Conservation (phyloP, 2,888 invertebrate species). For the Sturmia bella region DNA sequence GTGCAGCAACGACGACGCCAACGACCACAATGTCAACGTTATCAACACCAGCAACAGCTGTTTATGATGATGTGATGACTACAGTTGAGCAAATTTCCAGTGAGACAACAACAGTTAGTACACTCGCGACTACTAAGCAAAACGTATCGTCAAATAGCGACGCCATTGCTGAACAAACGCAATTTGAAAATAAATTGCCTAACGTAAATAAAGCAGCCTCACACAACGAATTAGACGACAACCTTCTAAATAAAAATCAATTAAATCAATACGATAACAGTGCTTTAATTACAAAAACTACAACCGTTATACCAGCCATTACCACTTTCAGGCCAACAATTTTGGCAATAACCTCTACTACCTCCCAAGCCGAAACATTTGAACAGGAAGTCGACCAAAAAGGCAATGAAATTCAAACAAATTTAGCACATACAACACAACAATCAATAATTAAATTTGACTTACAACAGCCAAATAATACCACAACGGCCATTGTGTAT, state of each 20-base stretch:
- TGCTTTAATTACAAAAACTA: slow-evolving; percentile 51
- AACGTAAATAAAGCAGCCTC: slow-evolving; percentile 55
- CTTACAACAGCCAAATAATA: slow-evolving; percentile 59
- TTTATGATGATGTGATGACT: slow-evolving; percentile 45
- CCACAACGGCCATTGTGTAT: slow-evolving; percentile 59
- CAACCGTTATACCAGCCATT: slow-evolving; percentile 67
- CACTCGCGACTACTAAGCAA: slow-evolving; percentile 74
- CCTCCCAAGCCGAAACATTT: slow-evolving; percentile 55
- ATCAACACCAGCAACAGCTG: slow-evolving; percentile 37
- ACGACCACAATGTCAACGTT: neutral
- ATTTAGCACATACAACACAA: slow-evolving; percentile 51
- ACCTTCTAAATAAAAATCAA: slow-evolving; percentile 47
- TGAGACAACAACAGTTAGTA: slow-evolving; percentile 76
- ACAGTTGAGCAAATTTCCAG: slow-evolving; percentile 71
- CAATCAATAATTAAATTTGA: slow-evolving; percentile 58
- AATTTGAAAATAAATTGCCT: slow-evolving; percentile 27
- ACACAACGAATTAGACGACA: slow-evolving; percentile 50
- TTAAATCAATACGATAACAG: slow-evolving; percentile 66
- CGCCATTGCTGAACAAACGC: neutral
- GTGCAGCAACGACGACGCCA: neutral
- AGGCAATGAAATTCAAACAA: slow-evolving; percentile 72
- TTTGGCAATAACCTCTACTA: slow-evolving; percentile 58
- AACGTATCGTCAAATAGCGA: slow-evolving; percentile 65
- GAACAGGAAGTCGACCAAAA: slow-evolving; percentile 75
- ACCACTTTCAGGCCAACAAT: slow-evolving; percentile 71